Conservation (phyloP, 2,113 vertebrate genomes). For the Turdus rufiventris region DNA sequence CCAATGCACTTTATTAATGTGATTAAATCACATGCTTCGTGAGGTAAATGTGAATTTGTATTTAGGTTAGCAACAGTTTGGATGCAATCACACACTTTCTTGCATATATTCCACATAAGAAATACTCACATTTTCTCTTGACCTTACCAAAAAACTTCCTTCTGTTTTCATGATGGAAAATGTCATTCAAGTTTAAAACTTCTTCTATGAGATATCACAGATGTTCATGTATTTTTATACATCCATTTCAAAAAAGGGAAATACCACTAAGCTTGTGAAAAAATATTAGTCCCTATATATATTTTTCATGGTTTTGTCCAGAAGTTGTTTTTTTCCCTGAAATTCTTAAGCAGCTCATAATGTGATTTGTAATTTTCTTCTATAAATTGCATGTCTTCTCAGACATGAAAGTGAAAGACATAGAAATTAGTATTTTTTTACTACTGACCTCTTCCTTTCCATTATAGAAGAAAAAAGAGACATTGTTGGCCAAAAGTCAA, state of each 20-base stretch:
- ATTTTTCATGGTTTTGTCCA: background rate
- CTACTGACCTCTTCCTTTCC: background rate
- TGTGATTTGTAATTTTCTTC: conserved; percentile 1
- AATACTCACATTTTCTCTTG: background rate
- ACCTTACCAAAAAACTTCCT: background rate
- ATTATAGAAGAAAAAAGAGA: background rate
- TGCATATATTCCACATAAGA: background rate
- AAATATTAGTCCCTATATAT: background rate
- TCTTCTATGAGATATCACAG: background rate
- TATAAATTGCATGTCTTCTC: background rate
- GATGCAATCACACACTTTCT: background rate
- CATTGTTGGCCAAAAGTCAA: background rate
- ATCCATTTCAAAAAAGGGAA: background rate
- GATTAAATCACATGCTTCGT: background rate
- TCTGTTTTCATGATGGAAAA: background rate
- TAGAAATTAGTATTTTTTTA: background rate
- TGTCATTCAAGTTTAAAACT: background rate
- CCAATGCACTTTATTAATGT: background rate
- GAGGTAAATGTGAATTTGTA: background rate
- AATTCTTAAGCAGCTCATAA: background rate
- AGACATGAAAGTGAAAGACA: background rate
- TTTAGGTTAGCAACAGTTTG: background rate
- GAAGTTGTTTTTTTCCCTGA: background rate
- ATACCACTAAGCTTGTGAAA: background rate
- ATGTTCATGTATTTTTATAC: fast-evolving